Evolutionary conservation across 2,113 vertebrate genomes (phyloP), one percentile per base, ranked within the genome.

Genomic region (Eidolon helvum): DNA sequence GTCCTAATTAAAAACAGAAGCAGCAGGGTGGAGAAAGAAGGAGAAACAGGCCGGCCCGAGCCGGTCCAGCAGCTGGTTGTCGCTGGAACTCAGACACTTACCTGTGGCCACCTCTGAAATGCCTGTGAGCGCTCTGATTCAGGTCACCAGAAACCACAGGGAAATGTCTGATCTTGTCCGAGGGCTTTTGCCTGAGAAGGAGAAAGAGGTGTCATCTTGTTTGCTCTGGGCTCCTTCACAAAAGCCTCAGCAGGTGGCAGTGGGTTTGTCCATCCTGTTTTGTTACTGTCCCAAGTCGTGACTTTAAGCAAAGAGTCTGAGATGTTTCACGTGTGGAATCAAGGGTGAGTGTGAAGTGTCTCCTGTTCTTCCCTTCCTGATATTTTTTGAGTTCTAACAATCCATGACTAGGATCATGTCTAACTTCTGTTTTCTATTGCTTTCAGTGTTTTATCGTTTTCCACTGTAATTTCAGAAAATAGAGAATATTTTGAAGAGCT

Each of bases 1-100:
- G 93, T 28, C 88, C 68, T 97, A 90, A 96, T 97, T 96, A 96
- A 87, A 95, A 95, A 65, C 95, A 96, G 94, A 97, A 95, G 95
- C 40, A 43, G 90, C 92, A 15, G 33, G 50, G 26, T 88, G 30
- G 77, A 3, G 55, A 80, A 88, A 72, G 40, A 40, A 40, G 90
- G 94, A 61, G 72, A 79, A 86, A 33, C 0, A 7, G 18, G 26
- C 45, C 50, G 78, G 68, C 22, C 63, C 19, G 38, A 33, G 50
- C 10, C 4, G 55, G 55, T 35, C 48, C 2, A 0, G 72, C 63
- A 18, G 21, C 19, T 3, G 1, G 30, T 4, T 8, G 61, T 50
- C 5, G 0, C 5, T 12, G 65, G 7, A 38, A 35, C 53, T n/a
- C 19, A 8, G 0, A 11, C 30, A 22, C 45, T 50, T 50, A 50